Percentiles rank a stretch among this genome's conserved stretches.
These are phyloP conservation scores for Sardina pilchardus DNA, from an alignment of 2,113 vertebrate species.

Conservation along the genomic window DNA sequence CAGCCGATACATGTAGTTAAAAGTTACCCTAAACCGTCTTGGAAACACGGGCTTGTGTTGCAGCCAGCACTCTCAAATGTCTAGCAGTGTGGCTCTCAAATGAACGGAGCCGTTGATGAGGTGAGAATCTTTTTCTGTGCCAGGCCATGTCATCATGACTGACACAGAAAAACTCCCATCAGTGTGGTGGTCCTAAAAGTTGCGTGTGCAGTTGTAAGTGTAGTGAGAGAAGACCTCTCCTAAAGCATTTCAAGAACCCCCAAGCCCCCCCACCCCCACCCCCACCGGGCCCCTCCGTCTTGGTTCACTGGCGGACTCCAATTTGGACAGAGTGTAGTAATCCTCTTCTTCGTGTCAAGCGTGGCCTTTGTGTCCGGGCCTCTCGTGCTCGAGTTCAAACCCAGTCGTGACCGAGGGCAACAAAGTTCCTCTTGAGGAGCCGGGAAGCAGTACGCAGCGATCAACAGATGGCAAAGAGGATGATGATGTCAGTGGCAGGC, in stretches of 20 bases:
- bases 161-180: background rate
- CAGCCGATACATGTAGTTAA: constrained; percentile 15
- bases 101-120: background rate
- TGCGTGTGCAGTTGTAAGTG: background rate
- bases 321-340: background rate
- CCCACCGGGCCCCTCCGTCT: no score
- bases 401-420: constrained; percentile 7
- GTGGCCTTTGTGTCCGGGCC: constrained; percentile 18
- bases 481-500: constrained; percentile 64
- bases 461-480: constrained; percentile 46
- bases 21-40: constrained; percentile 1
- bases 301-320: background rate
- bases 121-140: background rate
- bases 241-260: no score
- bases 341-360: constrained; percentile 18
- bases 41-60: background rate
- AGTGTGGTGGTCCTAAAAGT: background rate
- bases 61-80: background rate
- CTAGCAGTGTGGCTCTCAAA: background rate
- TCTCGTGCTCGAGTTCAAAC: background rate
- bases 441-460: constrained; percentile 50
- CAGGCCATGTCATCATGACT: background rate
- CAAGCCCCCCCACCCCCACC: no score
- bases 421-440: constrained; percentile 18
- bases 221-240: background rate